Conservation (phyloP, 2,797 vertebrate genomes). For the Jordanella pulchra region DNA sequence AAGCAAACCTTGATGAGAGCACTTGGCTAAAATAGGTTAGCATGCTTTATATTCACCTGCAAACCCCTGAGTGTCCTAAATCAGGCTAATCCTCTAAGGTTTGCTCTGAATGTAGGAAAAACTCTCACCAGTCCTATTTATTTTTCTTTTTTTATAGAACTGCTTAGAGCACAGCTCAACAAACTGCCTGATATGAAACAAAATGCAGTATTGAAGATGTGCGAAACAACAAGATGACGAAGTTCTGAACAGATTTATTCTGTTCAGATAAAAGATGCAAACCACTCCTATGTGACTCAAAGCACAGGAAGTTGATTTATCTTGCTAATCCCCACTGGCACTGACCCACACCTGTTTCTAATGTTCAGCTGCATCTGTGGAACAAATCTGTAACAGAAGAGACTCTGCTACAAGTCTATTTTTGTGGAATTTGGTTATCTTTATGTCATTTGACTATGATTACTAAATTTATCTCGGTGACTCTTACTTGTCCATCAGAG, state of each 20-base stretch:
- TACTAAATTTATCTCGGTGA: neutral
- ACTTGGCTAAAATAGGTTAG: neutral
- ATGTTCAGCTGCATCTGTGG: conserved; percentile 13
- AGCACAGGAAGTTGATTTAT: conserved; percentile 8
- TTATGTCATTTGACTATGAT: neutral
- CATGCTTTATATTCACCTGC: neutral
- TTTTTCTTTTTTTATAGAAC: neutral
- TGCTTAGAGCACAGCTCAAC: neutral
- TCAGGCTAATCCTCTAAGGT: neutral
- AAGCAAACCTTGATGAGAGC: neutral
- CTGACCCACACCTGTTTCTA: conserved; percentile 3
- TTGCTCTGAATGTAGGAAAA: neutral
- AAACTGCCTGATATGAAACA: neutral
- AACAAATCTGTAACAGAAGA: neutral
- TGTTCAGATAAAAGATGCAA: neutral
- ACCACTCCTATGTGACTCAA: neutral
- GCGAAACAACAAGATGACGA: neutral
- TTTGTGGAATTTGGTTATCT: neutral
- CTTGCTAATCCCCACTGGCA: neutral
- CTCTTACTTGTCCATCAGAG: neutral
- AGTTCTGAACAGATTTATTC: neutral
- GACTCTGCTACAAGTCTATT: neutral
- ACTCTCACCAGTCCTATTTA: neutral
- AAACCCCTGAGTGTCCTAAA: neutral
- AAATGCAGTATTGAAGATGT: neutral